Evolutionary conservation across 30 jellyfish, hydroid and myxozoan species (phyloP).

Genomic region (Aurelia sp.): DNA sequence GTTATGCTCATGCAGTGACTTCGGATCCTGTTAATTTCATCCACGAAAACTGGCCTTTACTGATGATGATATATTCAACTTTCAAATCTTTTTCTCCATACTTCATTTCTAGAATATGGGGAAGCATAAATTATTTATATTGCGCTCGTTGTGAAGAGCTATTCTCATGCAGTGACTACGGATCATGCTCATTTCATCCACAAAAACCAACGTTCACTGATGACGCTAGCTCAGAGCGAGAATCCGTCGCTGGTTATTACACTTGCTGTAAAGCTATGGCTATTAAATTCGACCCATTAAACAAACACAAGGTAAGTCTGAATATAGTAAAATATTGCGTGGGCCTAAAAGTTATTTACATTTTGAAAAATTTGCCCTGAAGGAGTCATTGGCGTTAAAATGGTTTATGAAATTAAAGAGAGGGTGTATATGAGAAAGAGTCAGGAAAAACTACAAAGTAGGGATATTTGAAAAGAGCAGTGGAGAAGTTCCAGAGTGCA

Average conservation of each 20-base stretch:
- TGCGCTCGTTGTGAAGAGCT: slow-evolving; percentile 75
- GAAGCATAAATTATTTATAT: slow-evolving; percentile 66
- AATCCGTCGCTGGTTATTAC: slow-evolving; percentile 35
- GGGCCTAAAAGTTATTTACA: no score
- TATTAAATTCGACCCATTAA: slow-evolving; percentile 66
- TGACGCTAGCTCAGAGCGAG: slow-evolving; percentile 1
- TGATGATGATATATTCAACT: background rate
- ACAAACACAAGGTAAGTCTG: slow-evolving; percentile 33
- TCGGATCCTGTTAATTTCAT: slow-evolving; percentile 70
- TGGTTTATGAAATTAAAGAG: no score
- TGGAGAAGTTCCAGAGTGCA: no score
- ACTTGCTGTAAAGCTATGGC: slow-evolving; percentile 85
- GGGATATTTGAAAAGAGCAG: no score
- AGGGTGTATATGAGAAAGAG: no score
- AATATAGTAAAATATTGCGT: no score
- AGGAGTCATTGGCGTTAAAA: no score
- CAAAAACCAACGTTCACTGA: slow-evolving; percentile 38
- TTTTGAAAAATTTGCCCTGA: no score
- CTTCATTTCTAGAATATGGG: slow-evolving; percentile 72
- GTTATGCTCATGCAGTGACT: slow-evolving; percentile 76
- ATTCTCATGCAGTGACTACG: slow-evolving; percentile 79
- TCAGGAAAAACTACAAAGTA: no score
- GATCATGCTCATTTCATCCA: slow-evolving; percentile 81
- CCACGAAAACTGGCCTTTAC: slow-evolving; percentile 66
- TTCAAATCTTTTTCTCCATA: background rate